Evolutionary conservation across 2,797 vertebrate genomes (phyloP).

Genomic region (Siniperca scherzeri): DNA sequence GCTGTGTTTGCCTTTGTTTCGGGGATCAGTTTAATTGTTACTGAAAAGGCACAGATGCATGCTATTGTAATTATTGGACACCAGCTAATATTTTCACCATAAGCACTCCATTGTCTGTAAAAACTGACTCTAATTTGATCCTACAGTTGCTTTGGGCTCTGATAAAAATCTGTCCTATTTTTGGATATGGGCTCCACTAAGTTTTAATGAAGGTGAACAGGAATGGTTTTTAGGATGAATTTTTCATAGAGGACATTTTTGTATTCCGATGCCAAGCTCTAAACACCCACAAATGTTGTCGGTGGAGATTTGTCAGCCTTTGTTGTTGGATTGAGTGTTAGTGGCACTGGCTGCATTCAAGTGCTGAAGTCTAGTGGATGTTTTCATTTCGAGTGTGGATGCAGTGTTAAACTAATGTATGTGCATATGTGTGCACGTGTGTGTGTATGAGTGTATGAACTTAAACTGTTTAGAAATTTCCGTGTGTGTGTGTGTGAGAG

Average conservation of each 20-base stretch:
- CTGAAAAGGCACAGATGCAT: conserved; percentile 77
- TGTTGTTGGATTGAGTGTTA: conserved; percentile 69
- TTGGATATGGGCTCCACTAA: conserved; percentile 59
- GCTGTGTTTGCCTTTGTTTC: conserved; percentile 68
- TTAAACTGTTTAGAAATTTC: conserved; percentile 71
- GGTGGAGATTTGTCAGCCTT: conserved; percentile 60
- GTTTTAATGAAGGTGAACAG: conserved; percentile 79
- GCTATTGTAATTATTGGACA: conserved; percentile 71
- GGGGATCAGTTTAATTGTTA: conserved; percentile 80
- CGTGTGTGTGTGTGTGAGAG: conserved; percentile 32
- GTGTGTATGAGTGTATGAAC: conserved; percentile 60
- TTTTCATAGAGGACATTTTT: conserved; percentile 73
- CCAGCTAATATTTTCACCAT: conserved; percentile 75
- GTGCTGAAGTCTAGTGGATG: conserved; percentile 61
- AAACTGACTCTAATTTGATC: conserved; percentile 76
- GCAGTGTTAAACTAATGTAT: conserved; percentile 55
- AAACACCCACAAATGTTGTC: conserved; percentile 72
- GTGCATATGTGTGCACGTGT: conserved; percentile 47
- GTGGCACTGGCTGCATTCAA: conserved; percentile 60
- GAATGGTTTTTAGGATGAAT: conserved; percentile 71
- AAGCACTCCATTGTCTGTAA: conserved; percentile 70
- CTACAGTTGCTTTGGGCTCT: conserved; percentile 66
- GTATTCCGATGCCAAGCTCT: conserved; percentile 62
- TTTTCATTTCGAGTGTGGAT: conserved; percentile 64
- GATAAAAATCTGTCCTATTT: conserved; percentile 75